Evolutionary conservation across 2,888 invertebrate genomes (phyloP).

Genomic region (Rapana venosa): DNA sequence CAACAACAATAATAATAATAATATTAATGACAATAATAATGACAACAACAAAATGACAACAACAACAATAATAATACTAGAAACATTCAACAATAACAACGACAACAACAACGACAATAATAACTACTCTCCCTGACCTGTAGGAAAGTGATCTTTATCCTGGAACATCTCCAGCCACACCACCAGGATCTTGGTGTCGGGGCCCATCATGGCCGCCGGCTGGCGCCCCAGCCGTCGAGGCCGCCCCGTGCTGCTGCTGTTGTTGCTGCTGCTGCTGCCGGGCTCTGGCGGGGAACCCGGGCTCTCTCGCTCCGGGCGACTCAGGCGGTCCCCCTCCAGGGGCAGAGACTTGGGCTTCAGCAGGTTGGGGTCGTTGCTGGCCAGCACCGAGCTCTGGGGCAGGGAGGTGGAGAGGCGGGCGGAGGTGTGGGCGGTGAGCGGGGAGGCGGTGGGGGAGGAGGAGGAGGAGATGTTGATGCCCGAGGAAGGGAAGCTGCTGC

Average conservation of each 20-base stretch:
- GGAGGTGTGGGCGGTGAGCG: slow-evolving; percentile 18
- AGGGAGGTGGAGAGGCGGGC: slow-evolving; percentile 40
- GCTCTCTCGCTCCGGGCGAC: slow-evolving; percentile 55
- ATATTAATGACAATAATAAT: too few relatives aligned
- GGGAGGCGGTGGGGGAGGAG: slow-evolving; percentile 38
- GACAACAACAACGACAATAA: too few relatives aligned
- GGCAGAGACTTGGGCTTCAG: slow-evolving; percentile 72
- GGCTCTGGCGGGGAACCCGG: slow-evolving; percentile 68
- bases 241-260: slow-evolving; percentile 49
- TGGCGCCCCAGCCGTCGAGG: slow-evolving; percentile 63
- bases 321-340: slow-evolving; percentile 71
- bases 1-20: too few relatives aligned
- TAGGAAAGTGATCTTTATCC: slow-evolving; percentile 92
- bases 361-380: background rate
- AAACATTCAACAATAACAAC: too few relatives aligned
- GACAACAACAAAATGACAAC: too few relatives aligned
- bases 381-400: background rate
- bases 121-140: slow-evolving; percentile 82
- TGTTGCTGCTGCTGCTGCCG: slow-evolving; percentile 47
- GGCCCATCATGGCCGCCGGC: slow-evolving; percentile 64
- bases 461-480: background rate
- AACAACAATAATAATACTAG: too few relatives aligned
- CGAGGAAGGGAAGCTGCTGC: slow-evolving; percentile 27
- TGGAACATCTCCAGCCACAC: slow-evolving; percentile 98
- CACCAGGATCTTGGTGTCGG: slow-evolving; percentile 82